Percentiles rank a stretch among this genome's conserved stretches.
phyloP scores from a whole-genome alignment of 37 sponge, comb jelly and placozoan genomes.

The Cladorhizidae sp. region DNA sequence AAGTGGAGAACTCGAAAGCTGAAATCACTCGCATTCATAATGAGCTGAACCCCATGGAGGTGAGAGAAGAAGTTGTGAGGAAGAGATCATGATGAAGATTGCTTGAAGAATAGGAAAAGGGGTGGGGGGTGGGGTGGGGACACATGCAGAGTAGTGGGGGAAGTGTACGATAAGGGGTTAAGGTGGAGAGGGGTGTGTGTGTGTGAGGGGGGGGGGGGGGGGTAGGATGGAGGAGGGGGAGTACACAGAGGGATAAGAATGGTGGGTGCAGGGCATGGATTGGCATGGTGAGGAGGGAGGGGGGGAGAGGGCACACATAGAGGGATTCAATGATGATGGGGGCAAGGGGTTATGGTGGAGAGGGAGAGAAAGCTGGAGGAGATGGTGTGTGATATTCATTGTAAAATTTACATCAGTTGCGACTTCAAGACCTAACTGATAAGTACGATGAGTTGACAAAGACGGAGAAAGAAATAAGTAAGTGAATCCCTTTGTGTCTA shows the following conservation, averaged over 20 bases:
- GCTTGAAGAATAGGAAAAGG: too few relatives aligned
- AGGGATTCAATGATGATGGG: too few relatives aligned
- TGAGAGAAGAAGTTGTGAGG: not conserved
- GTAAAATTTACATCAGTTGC: not conserved
- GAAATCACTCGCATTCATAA: conserved; percentile 43
- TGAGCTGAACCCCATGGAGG: conserved; percentile 73
- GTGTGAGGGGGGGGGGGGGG: not conserved
- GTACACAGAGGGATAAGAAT: not conserved
- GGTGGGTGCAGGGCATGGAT: too few relatives aligned
- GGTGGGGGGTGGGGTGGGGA: too few relatives aligned
- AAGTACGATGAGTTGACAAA: conserved; percentile 56
- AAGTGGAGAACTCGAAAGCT: conserved; percentile 60
- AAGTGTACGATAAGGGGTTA: too few relatives aligned
- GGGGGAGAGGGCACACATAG: too few relatives aligned
- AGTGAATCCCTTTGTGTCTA: not conserved
- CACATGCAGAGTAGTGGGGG: too few relatives aligned
- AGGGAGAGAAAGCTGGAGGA: not conserved
- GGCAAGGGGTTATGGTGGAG: too few relatives aligned
- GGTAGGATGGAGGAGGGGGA: not conserved
- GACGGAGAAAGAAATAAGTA: conserved; percentile 60
- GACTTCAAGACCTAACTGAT: conserved; percentile 52
- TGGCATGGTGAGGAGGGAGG: too few relatives aligned
- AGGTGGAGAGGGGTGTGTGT: not conserved
- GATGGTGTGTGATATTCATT: not conserved
- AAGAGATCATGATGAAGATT: too few relatives aligned